Evolutionary conservation across 2,797 vertebrate species (phyloP).

Genomic region (Neosilurus hyrtlii): DNA sequence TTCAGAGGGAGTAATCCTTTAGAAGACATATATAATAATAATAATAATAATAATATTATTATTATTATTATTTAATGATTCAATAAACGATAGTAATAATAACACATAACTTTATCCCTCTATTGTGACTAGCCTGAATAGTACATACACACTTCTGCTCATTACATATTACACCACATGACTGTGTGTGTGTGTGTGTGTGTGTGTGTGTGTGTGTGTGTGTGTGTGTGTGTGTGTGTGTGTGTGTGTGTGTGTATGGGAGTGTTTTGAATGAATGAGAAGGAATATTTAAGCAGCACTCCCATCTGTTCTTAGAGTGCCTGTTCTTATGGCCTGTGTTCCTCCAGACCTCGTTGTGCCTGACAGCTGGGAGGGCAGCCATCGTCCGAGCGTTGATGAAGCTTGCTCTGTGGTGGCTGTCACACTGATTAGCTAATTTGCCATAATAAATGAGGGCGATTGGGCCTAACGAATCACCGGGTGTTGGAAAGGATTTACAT

Average conservation of each 20-base stretch:
- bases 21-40: not conserved
- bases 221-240: constrained; percentile 7
- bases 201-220: not conserved
- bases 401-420: constrained; percentile 39
- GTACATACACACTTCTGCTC: not conserved
- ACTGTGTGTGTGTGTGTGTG: not conserved
- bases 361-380: constrained; percentile 43
- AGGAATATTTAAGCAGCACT: constrained; percentile 19
- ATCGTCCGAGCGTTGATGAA: constrained; percentile 40
- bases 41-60: too few relatives aligned
- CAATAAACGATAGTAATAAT: too few relatives aligned
- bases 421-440: constrained; percentile 52
- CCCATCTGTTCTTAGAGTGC: constrained; percentile 37
- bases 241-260: not conserved
- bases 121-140: not conserved
- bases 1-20: not conserved
- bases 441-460: constrained; percentile 47
- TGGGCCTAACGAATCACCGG: constrained; percentile 42
- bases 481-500: constrained; percentile 40
- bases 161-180: constrained; percentile 12
- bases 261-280: constrained; percentile 27
- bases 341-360: constrained; percentile 14
- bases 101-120: not conserved
- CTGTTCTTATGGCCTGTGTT: not conserved
- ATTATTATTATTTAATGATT: not conserved